phyloP scores from a whole-genome alignment of 2,888 invertebrate genomes.

The Gibbula magus region DNA sequence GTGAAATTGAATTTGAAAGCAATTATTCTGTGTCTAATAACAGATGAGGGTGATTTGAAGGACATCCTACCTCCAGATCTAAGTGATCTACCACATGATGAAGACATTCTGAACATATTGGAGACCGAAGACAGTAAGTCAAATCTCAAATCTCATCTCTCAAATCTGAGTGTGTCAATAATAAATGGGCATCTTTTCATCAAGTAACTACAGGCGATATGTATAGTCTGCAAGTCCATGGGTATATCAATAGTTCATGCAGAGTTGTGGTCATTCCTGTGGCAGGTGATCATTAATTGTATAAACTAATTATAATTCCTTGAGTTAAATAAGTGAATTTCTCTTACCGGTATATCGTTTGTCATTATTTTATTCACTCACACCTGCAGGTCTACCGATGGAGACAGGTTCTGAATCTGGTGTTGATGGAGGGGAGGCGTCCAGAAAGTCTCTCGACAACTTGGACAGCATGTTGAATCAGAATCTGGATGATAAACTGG shows the following conservation, averaged over 20 bases:
- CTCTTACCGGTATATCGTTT: not conserved
- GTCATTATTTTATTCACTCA: not conserved
- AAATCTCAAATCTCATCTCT: no score
- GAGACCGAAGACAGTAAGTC: constrained; percentile 57
- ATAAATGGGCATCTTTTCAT: no score
- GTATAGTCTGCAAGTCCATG: no score
- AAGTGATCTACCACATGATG: constrained; percentile 79
- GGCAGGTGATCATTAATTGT: no score
- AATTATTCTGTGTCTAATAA: constrained; percentile 23
- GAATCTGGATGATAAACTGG: constrained; percentile 40
- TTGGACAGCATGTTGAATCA: constrained; percentile 43
- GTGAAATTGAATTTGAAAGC: not conserved
- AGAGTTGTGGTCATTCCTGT: no score
- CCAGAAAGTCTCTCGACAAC: constrained; percentile 32
- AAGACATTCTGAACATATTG: constrained; percentile 65
- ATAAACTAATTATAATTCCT: no score
- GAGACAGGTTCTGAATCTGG: constrained; percentile 24
- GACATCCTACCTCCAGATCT: constrained; percentile 79
- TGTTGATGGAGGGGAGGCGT: constrained; percentile 25
- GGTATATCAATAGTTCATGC: no score
- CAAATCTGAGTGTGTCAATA: no score
- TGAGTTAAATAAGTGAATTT: no score
- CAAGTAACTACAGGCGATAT: no score
- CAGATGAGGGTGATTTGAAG: constrained; percentile 79
- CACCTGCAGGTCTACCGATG: constrained; percentile 16